Base-by-base conservation (phyloP, 2,797 vertebrate species). In the Uromys caudimaculatus region DNA sequence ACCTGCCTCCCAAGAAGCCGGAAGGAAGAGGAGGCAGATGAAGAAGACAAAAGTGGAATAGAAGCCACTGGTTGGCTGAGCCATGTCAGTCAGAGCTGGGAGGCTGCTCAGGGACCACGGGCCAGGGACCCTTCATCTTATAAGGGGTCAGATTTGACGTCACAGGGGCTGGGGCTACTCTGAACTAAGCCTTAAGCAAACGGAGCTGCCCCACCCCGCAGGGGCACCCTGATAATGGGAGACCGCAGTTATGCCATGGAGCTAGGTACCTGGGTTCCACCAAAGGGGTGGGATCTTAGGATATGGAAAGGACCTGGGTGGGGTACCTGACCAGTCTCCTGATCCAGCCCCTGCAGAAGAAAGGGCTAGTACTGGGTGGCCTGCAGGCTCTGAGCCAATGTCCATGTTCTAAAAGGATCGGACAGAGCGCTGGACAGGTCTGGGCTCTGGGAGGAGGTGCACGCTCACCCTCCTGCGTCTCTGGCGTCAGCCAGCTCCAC, bases 151-250 rank as follows among this genome's bases (percentile, higher is more conserved):
- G 79, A 69, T 75, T 62, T 97, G 97, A 97, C 96, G 95, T 97
- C 96, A 97, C 0, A 73, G 90, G 88, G 96, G 89, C 93, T 94
- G 94, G 88, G 96, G 94, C 95, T 64, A 71, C 93, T 96, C 24
- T 8, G 38, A 87, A 56, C 47, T 96, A 90, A 97, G 73, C 86
- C 97, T 94, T 98, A 96, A 97, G 64, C 93, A 98, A 98, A 98
- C 90, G 82, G 85, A 97, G 54, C 67, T 1, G 41, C 96, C 93
- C 89, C 78, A 67, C 94, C 96, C 90, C 60, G 4, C 35, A 24
- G 35, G 52, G 90, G 82, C 79, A 52, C 92, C 77, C 91, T 95
- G 97, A 97, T 97, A 97, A 96, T 24, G 0, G 38, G 91, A 95
- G 93, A 95, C 96, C 64, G 13, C 94, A 93, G 78, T 35, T 87